A percentile compares a stretch with the other conserved stretches of the same genome.
phyloP scores from a whole-genome alignment of 2,113 vertebrate species.

The Lepus americanus region DNA sequence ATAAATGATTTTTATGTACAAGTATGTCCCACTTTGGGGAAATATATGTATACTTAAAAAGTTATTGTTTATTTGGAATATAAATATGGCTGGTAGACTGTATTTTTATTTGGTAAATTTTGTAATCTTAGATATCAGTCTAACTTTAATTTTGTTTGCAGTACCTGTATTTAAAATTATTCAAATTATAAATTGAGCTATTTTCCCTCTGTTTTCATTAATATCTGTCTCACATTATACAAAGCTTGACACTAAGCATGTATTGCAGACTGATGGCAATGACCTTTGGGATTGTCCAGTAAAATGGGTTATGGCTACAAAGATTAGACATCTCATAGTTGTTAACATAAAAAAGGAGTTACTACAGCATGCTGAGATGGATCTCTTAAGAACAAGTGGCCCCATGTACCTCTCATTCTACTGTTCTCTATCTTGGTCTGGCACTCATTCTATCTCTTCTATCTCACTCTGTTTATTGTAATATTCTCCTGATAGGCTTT shows the following conservation, averaged over 20 bases:
- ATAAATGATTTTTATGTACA: background rate
- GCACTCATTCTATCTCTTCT: background rate
- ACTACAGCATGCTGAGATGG: background rate
- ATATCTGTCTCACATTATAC: background rate
- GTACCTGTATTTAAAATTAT: background rate
- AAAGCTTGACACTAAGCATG: background rate
- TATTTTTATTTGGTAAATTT: slow-evolving; percentile 38
- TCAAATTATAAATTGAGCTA: background rate
- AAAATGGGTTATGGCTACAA: background rate
- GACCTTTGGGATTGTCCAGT: background rate
- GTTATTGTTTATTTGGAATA: slow-evolving; percentile 12
- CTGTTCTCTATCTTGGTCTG: background rate
- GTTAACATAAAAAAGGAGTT: background rate
- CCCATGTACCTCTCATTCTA: background rate
- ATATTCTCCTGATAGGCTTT: background rate
- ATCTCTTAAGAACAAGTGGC: background rate
- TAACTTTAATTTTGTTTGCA: background rate
- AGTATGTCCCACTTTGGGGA: background rate
- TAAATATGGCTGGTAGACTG: background rate
- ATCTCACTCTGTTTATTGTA: background rate
- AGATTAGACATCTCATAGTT: background rate
- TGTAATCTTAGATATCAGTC: background rate
- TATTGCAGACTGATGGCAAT: background rate
- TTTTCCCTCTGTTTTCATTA: background rate
- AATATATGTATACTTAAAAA: background rate